A percentile compares a stretch with the other conserved stretches of the same genome.
Conservation (phyloP, 2,797 vertebrate genomes). For the Bradypus variegatus region DNA sequence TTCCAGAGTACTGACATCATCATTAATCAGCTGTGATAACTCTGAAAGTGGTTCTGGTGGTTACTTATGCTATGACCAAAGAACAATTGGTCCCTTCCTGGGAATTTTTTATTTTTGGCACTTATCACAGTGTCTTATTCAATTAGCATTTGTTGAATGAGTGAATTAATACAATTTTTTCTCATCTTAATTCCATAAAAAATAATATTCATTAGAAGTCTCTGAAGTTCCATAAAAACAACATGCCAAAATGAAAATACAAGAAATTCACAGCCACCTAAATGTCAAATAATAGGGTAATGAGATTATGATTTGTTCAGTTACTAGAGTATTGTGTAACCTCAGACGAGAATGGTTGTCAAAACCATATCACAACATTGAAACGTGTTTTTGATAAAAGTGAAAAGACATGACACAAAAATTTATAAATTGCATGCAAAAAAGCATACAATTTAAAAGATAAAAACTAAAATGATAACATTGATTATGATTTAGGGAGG, state of each 20-base stretch:
- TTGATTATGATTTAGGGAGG: background rate
- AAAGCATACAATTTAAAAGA: background rate
- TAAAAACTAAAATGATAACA: background rate
- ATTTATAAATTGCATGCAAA: background rate
- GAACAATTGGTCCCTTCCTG: background rate
- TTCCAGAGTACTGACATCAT: background rate
- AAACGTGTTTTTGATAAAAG: background rate
- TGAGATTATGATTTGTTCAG: background rate
- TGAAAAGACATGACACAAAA: background rate
- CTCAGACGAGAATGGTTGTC: background rate
- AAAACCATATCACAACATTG: background rate
- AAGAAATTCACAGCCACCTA: background rate
- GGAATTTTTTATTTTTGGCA: background rate
- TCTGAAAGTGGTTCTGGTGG: background rate
- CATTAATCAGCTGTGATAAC: background rate
- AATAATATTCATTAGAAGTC: background rate
- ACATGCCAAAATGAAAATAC: background rate
- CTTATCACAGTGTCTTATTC: background rate
- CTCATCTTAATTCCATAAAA: background rate
- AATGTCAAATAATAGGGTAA: background rate
- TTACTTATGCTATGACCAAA: background rate
- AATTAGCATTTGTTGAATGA: background rate
- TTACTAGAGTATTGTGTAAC: background rate
- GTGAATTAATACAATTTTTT: background rate
- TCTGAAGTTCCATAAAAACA: background rate